These are phyloP conservation scores for Scolopax bukidnonensis DNA, from an alignment of 2,797 vertebrate species.

Conservation along the genomic window DNA sequence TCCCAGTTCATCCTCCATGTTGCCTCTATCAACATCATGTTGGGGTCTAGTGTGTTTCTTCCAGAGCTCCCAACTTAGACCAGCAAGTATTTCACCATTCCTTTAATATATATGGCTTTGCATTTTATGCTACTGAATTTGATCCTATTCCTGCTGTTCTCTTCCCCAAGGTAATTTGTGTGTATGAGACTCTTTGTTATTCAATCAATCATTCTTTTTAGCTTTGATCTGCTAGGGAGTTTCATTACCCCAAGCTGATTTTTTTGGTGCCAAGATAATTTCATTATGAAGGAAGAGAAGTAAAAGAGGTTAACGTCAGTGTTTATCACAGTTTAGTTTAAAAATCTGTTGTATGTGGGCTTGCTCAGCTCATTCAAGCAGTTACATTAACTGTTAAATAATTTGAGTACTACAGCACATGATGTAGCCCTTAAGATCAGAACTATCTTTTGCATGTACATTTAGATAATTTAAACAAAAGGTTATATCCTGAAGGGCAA, in stretches of 20 bases:
- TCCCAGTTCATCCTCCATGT: background rate
- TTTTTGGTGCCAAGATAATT: background rate
- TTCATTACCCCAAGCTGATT: background rate
- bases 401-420: background rate
- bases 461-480: conserved; percentile 33
- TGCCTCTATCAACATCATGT: background rate
- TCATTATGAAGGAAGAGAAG: background rate
- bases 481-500: background rate
- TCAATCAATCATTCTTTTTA: background rate
- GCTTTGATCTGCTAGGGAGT: background rate
- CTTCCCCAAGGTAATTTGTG: background rate
- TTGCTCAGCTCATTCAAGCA: background rate
- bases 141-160: background rate
- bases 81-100: background rate
- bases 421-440: background rate
- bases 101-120: rapidly evolving
- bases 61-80: background rate
- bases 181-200: background rate
- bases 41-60: rapidly evolving
- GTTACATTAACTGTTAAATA: background rate
- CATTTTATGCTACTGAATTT: background rate
- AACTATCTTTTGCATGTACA: background rate
- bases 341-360: background rate
- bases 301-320: background rate
- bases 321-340: background rate